Percentiles rank a stretch among this genome's conserved stretches.
Evolutionary conservation across 2,888 invertebrate genomes (phyloP).

Genomic region (Congeria kusceri): DNA sequence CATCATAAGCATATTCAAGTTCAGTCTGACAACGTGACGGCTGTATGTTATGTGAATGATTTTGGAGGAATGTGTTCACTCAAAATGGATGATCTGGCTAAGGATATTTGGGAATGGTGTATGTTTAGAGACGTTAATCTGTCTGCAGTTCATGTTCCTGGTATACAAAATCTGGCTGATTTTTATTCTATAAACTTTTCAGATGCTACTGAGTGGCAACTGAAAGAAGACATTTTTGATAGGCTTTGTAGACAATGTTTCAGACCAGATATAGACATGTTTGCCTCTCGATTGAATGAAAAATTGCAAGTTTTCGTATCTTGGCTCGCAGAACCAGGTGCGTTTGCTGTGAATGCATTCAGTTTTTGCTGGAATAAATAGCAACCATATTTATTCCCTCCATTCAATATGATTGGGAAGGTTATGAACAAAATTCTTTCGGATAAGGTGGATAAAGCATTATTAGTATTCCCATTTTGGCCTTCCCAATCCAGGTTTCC

Average conservation of each 20-base stretch:
- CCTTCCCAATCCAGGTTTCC: slow-evolving; percentile 57
- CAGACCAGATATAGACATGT: slow-evolving; percentile 52
- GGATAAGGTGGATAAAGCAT: slow-evolving; percentile 46
- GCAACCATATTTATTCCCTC: slow-evolving; percentile 54
- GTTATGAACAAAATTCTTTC: slow-evolving; percentile 43
- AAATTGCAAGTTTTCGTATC: slow-evolving; percentile 38
- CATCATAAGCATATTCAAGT: slow-evolving; percentile 23
- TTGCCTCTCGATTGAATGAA: slow-evolving; percentile 46
- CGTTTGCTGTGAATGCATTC: slow-evolving; percentile 47
- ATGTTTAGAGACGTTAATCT: slow-evolving; percentile 32
- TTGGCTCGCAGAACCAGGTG: slow-evolving; percentile 50
- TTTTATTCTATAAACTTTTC: slow-evolving; percentile 50
- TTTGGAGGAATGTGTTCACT: slow-evolving; percentile 39
- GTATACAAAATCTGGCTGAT: slow-evolving; percentile 42
- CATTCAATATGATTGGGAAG: slow-evolving; percentile 49
- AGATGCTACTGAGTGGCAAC: slow-evolving; percentile 56
- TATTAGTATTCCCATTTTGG: slow-evolving; percentile 51
- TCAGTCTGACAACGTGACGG: slow-evolving; percentile 27
- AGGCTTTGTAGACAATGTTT: slow-evolving; percentile 40
- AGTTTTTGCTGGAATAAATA: slow-evolving; percentile 36
- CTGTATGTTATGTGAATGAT: slow-evolving; percentile 31
- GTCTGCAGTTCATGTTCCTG: slow-evolving; percentile 28
- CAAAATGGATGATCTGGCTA: slow-evolving; percentile 24
- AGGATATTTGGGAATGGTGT: slow-evolving; percentile 44
- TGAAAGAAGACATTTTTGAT: slow-evolving; percentile 33